Base-by-base conservation (phyloP, 2,113 vertebrate species). In the Lampris incognitus region DNA sequence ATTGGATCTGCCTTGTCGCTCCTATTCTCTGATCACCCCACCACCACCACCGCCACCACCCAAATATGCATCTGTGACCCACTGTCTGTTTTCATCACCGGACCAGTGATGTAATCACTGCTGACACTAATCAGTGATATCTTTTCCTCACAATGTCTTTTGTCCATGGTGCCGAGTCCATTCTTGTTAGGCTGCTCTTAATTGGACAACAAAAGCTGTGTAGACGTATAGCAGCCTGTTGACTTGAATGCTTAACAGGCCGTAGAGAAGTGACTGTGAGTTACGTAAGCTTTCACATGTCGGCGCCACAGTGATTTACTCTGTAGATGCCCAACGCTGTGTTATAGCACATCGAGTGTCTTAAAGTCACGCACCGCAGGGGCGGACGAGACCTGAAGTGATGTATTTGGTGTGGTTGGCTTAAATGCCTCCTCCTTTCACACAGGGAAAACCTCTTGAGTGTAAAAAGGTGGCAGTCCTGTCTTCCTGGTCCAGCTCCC, bases 121-220 rank as follows among this genome's bases (percentile, higher is more conserved):
- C 11, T 50, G 77, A 86, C 77, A n/a, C 72, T 85, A 86, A 86
- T 87, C 71, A 50, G 36, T 11, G 38, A 60, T 64, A 66, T 38
- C 0, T 57, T 58, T 79, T 87, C 63, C 77, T 41, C 39, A 69
- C 42, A 11, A 13, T 74, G 75, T 65, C 68, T 63, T 75, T 88
- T 79, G 76, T 11, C 68, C 2, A 13, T 74, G 83, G 67, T 87
- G 6, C 46, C 9, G 37, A 70, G 50, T 51, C 24, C 24, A 24
- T 24, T 58, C 76, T 51, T 81, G 64, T 85, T 59, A 3, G 0
- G 42, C 36, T 60, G 72, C 82, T 80, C 50, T 44, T 72, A 75
- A 81, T 78, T 67, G 57, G 42, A 40, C 59, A 55, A 88, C 82
- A 83, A 87, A 84, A 66, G 38, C 24, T 10, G 63, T 44, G 69